phyloP scores from a whole-genome alignment of 2,113 vertebrate species.

The Galemys pyrenaicus region DNA sequence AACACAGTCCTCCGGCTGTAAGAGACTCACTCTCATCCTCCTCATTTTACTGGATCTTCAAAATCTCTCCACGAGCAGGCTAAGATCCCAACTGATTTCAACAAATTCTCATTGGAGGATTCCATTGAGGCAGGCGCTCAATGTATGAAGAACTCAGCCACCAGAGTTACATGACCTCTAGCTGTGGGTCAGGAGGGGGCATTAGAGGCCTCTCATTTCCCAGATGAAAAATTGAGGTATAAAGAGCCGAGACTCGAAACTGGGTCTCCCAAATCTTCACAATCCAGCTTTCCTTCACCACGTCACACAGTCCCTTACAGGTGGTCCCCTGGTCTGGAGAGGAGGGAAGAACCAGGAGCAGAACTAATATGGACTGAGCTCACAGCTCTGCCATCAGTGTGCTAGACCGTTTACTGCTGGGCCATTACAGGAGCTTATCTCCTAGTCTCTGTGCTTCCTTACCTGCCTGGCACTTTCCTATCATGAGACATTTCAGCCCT shows the following conservation, averaged over 20 bases:
- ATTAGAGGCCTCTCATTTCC: neutral
- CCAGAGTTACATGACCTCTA: neutral
- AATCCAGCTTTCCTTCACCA: neutral
- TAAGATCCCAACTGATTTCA: neutral
- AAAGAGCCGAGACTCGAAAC: neutral
- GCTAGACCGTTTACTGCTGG: too few species aligned
- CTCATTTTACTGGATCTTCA: neutral
- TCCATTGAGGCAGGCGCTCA: accelerated
- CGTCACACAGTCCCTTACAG: accelerated
- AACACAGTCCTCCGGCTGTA: neutral
- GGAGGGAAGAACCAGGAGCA: neutral
- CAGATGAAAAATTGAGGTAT: neutral
- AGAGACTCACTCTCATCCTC: neutral
- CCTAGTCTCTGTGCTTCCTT: neutral
- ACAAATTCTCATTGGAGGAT: neutral
- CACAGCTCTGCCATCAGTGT: accelerated
- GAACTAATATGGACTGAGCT: accelerated
- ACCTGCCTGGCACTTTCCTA: accelerated
- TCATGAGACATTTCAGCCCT: too few species aligned
- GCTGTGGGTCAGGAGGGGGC: neutral
- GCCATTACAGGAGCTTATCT: neutral
- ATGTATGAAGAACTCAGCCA: neutral
- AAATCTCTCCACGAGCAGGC: neutral
- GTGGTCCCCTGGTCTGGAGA: neutral
- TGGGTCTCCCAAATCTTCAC: neutral